A percentile compares a stretch with the other conserved stretches of the same genome.
phyloP scores from a whole-genome alignment of 2,797 vertebrate species.

The Falco biarmicus region DNA sequence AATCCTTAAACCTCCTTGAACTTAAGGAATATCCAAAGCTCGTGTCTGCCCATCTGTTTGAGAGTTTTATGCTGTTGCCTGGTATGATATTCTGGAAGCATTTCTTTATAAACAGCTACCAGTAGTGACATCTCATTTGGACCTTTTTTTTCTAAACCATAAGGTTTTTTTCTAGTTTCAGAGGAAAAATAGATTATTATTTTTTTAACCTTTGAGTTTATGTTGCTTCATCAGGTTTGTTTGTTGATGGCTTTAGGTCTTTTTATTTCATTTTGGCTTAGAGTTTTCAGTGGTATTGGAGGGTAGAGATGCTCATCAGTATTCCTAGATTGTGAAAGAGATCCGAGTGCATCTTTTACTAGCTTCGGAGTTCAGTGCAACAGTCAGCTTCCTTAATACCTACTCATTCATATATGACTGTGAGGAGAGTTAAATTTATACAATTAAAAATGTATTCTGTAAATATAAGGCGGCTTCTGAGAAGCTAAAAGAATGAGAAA shows the following conservation, averaged over 20 bases:
- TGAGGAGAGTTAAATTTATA: background rate
- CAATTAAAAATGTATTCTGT: background rate
- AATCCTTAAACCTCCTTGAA: constrained; percentile 31
- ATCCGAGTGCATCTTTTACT: background rate
- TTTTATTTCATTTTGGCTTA: background rate
- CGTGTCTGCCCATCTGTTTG: constrained; percentile 33
- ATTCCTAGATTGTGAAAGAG: background rate
- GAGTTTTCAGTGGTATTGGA: background rate
- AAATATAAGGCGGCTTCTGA: background rate
- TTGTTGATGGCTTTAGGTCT: background rate
- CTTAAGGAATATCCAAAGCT: background rate
- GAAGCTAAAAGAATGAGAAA: background rate
- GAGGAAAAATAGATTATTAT: background rate
- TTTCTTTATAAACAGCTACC: background rate
- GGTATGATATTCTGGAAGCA: background rate
- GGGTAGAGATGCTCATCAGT: background rate
- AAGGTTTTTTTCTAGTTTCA: background rate
- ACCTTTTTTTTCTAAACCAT: background rate
- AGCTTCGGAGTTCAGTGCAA: background rate
- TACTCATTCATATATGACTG: background rate
- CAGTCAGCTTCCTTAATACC: background rate
- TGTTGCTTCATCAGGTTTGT: background rate
- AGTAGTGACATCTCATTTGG: background rate
- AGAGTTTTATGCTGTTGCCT: background rate
- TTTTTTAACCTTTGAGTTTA: background rate